Evolutionary conservation across 2,797 vertebrate genomes (phyloP).

Genomic region (Brachyrhaphis roseni): DNA sequence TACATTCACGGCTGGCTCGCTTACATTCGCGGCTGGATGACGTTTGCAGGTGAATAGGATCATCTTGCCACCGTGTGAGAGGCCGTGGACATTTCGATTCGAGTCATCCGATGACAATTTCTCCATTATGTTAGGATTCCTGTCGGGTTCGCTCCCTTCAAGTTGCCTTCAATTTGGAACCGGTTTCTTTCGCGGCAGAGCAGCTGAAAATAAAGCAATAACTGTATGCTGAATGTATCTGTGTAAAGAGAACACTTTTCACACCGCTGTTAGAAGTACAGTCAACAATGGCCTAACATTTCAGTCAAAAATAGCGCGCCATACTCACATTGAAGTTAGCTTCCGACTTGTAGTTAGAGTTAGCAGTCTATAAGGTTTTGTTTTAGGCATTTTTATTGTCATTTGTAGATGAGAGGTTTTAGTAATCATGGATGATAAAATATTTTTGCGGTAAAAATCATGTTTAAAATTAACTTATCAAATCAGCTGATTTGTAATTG

Average conservation of each 20-base stretch:
- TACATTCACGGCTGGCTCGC: conserved; percentile 26
- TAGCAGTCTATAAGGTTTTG: neutral
- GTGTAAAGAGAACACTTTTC: neutral
- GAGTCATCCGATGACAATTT: conserved; percentile 1
- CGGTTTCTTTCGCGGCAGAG: neutral
- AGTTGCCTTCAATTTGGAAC: neutral
- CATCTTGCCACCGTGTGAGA: conserved; percentile 84
- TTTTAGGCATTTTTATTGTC: neutral
- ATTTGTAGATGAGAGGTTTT: neutral
- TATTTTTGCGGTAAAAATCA: neutral
- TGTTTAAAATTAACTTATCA: neutral
- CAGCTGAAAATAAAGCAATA: neutral
- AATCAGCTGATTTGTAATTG: neutral
- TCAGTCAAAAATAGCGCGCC: conserved; percentile 47
- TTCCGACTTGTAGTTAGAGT: neutral
- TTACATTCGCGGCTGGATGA: conserved; percentile 22
- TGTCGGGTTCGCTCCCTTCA: neutral
- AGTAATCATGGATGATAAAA: neutral
- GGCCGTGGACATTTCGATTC: conserved; percentile 16
- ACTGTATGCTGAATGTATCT: neutral
- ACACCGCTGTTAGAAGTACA: neutral
- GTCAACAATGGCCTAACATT: neutral
- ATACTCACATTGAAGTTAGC: conserved; percentile 12
- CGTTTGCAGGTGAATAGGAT: conserved; percentile 80
- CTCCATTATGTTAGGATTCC: conserved; percentile 43